A percentile compares a stretch with the other conserved stretches of the same genome.
phyloP scores from a whole-genome alignment of 2,113 vertebrate genomes.

The Brienomyrus brachyistius region DNA sequence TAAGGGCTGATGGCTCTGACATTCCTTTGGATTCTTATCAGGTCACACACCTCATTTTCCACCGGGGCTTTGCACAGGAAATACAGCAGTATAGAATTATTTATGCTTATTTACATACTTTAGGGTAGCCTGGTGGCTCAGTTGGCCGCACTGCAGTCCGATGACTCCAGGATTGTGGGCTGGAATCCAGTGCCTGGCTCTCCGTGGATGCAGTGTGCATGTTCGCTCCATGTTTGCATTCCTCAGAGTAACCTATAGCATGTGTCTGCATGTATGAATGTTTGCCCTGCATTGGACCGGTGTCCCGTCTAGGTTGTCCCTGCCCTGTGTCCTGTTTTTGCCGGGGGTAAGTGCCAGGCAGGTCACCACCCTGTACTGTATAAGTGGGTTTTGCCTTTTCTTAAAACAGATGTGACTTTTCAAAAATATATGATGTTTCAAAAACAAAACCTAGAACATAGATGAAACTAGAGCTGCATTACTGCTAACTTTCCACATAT shows the following conservation, averaged over 20 bases:
- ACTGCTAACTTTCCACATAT: neutral
- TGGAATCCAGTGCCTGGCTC: neutral
- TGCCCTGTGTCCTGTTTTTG: neutral
- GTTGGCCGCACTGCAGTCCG: neutral
- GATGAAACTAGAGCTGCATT: neutral
- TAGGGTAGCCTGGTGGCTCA: neutral
- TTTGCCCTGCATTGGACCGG: neutral
- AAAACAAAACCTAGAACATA: too few relatives aligned
- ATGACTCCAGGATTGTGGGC: neutral
- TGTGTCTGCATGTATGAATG: neutral
- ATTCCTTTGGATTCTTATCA: neutral
- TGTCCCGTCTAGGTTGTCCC: neutral
- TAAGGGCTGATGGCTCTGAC: neutral
- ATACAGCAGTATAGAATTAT: neutral
- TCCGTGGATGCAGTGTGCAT: neutral
- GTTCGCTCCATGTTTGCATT: neutral
- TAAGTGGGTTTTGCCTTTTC: neutral
- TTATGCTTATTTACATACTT: neutral
- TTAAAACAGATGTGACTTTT: neutral
- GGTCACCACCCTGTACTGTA: neutral
- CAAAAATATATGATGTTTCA: neutral
- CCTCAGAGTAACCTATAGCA: neutral
- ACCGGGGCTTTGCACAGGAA: neutral
- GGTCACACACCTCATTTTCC: neutral
- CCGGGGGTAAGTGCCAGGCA: neutral